Base-by-base conservation (phyloP, 2,113 vertebrate species). In the Phasianus colchicus region DNA sequence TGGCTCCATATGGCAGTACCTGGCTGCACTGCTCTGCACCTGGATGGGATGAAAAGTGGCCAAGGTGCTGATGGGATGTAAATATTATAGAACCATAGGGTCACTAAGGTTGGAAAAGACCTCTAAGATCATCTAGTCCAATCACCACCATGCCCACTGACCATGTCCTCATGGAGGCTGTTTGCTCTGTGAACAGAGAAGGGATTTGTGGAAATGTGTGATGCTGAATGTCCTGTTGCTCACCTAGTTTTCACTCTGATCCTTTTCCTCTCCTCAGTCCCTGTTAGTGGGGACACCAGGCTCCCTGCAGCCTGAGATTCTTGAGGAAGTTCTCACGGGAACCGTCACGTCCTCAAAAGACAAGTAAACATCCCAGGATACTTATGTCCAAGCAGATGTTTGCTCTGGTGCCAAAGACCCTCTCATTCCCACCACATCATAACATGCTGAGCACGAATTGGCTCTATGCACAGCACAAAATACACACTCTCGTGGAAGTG, bases 291-390 rank as follows among this genome's bases (percentile, higher is more conserved):
- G n/a, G 84, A 73, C 87, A 54, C 8, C 45, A 36, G 15, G 13
- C 29, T 85, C 79, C 66, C 64, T 45, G 6, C 8, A 80, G 95
- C 79, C 90, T 92, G 90, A 67, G 88, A 83, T 83, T 66, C 64
- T 90, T 16, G 1, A 61, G 40, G 67, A 76, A 83, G 94, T 93
- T 95, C 96, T 96, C 95, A 93, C 76, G 95, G 92, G 94, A 94
- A 90, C 50, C 16, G 1, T 32, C 36, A 45, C 0, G 0, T 54
- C 84, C 87, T 87, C 81, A 85, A 29, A 82, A 34, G 67, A 13
- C 63, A 54, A 89, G 45, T 96, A 94, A 96, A 93, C 94, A 95
- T 92, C 89, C 54, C 64, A 92, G 32, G 36, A 38, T 34, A 50
- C 86, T 95, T 80, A 25, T 45, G 27, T 8, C 8, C 11, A 27